A percentile compares a stretch with the other conserved stretches of the same genome.
These are phyloP conservation scores for Bos indicus DNA, from an alignment of 2,113 vertebrate genomes.

Conservation along the genomic window DNA sequence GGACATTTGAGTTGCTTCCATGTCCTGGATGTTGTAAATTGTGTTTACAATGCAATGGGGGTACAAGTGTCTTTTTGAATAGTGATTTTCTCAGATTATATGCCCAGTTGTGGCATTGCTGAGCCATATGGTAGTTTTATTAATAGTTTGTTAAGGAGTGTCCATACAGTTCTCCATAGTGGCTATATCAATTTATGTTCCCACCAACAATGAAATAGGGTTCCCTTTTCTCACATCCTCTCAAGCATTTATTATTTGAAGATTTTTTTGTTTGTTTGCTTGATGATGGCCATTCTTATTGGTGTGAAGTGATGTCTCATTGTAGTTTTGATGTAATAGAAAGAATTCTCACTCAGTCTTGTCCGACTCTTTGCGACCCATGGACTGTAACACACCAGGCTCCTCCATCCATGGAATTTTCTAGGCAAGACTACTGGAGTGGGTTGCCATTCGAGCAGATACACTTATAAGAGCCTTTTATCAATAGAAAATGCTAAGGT, in stretches of 20 bases:
- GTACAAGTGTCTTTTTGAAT: not conserved
- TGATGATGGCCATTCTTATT: not conserved
- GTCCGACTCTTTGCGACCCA: fast-evolving
- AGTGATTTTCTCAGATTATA: not conserved
- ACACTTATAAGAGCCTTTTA: not conserved
- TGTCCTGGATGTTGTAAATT: not conserved
- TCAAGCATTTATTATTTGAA: not conserved
- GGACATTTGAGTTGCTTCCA: not conserved
- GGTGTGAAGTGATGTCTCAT: not conserved
- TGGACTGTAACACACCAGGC: not conserved
- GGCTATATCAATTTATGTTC: not conserved
- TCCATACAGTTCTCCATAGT: not conserved
- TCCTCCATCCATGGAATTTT: not conserved
- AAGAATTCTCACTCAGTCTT: fast-evolving
- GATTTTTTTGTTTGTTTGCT: not conserved
- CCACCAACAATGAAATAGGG: not conserved
- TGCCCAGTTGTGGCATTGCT: fast-evolving
- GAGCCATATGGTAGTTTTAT: not conserved
- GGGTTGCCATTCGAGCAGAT: not conserved
- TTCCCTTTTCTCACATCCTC: not conserved
- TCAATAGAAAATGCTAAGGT: not conserved
- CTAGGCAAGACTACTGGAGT: not conserved
- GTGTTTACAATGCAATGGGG: not conserved
- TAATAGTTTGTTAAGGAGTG: not conserved
- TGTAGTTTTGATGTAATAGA: not conserved